phyloP scores from a whole-genome alignment of 1,140 invertebrate species.

The Tetramorium simillimum region DNA sequence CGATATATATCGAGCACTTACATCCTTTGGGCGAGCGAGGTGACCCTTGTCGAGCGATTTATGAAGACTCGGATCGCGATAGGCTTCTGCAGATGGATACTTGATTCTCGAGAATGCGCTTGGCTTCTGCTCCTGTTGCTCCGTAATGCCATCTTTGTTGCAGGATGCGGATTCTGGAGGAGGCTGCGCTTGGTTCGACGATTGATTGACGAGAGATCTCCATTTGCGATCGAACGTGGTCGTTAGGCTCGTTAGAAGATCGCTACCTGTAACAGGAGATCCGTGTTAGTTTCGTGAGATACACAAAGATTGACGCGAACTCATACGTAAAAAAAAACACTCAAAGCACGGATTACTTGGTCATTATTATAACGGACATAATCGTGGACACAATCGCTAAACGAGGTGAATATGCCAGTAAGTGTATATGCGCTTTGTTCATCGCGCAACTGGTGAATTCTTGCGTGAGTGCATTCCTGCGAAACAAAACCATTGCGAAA shows the following conservation, averaged over 20 bases:
- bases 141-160: slow-evolving; percentile 57
- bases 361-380: slow-evolving; percentile 28
- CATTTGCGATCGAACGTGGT: slow-evolving; percentile 92
- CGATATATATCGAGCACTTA: slow-evolving; percentile 67
- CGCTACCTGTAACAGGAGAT: slow-evolving; percentile 86
- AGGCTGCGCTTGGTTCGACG: slow-evolving; percentile 76
- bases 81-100: slow-evolving; percentile 71
- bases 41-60: slow-evolving; percentile 78
- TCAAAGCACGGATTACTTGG: slow-evolving; percentile 65
- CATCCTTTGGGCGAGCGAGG: slow-evolving; percentile 75
- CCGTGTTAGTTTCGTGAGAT: not conserved
- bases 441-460: slow-evolving; percentile 36
- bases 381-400: slow-evolving; percentile 30
- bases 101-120: slow-evolving; percentile 14
- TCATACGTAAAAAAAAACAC: slow-evolving; percentile 54
- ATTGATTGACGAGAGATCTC: slow-evolving; percentile 86
- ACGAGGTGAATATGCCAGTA: slow-evolving; percentile 5
- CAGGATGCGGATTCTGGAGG: slow-evolving; percentile 65
- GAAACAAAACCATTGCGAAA: slow-evolving; percentile 30
- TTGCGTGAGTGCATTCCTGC: slow-evolving; percentile 36
- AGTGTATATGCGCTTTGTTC: not conserved
- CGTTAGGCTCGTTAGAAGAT: slow-evolving; percentile 89
- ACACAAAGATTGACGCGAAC: slow-evolving; percentile 9
- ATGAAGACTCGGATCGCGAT: slow-evolving; percentile 83
- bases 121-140: slow-evolving; percentile 52